phyloP scores from a whole-genome alignment of 1,140 invertebrate species.

The Drosophila baimaii region DNA sequence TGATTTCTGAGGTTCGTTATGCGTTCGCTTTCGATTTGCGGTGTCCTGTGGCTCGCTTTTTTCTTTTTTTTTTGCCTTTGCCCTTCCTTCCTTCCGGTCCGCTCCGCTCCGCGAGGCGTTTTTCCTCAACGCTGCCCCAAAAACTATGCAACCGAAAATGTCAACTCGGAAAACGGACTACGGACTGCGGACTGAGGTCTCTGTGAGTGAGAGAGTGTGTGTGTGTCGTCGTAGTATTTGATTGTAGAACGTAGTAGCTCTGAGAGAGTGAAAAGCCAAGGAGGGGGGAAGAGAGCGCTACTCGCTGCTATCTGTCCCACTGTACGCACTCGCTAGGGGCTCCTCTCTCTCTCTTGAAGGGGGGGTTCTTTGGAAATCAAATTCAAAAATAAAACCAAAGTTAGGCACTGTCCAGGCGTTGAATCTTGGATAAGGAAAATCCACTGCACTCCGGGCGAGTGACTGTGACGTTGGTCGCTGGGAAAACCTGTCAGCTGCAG shows the following conservation, averaged over 20 bases:
- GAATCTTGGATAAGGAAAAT: constrained; percentile 2
- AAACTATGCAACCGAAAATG: constrained; percentile 69
- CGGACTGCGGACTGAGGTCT: not conserved
- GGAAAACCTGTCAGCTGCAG: constrained; percentile 51
- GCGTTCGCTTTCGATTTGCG: constrained; percentile 30
- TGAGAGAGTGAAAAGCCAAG: constrained; percentile 11
- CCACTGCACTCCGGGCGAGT: constrained; percentile 9
- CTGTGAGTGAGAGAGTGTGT: constrained; percentile 23
- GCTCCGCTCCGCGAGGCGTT: constrained; percentile 21
- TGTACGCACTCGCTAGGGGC: constrained; percentile 8
- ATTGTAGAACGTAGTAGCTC: constrained; percentile 78
- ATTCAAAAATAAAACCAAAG: too few relatives aligned
- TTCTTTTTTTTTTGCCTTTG: too few relatives aligned
- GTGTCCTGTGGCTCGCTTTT: constrained; percentile 16
- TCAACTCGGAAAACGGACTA: constrained; percentile 49
- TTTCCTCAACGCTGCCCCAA: constrained; percentile 57
- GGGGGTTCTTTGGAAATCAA: too few relatives aligned
- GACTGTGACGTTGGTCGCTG: not conserved
- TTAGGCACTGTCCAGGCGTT: not conserved
- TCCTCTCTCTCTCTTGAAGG: too few relatives aligned
- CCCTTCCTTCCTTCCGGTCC: not conserved
- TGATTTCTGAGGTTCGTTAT: constrained; percentile 22
- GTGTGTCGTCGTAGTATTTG: constrained; percentile 70
- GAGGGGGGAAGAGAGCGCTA: constrained; percentile 3
- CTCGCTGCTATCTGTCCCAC: constrained; percentile 24